These are phyloP conservation scores for Corvus moneduloides DNA, from an alignment of 2,113 vertebrate species.

Conservation along the genomic window DNA sequence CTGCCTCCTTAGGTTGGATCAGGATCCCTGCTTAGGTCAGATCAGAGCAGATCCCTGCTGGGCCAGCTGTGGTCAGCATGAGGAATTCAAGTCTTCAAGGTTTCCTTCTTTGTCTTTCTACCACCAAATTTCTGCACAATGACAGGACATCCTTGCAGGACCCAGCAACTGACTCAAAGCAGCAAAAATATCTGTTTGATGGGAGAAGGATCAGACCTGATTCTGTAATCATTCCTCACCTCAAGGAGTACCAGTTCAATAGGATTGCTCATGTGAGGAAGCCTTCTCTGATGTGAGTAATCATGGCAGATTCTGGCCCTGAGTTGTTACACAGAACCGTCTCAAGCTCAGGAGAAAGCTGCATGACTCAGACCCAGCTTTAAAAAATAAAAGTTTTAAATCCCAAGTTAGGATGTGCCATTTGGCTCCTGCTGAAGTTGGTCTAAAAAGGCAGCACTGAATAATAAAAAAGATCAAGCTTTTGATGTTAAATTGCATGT, in stretches of 20 bases:
- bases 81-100: neutral
- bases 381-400: conserved; percentile 50
- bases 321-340: neutral
- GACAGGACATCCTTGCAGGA: neutral
- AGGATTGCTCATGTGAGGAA: neutral
- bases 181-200: neutral
- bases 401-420: conserved; percentile 32
- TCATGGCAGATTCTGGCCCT: conserved; percentile 20
- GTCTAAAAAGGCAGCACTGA: conserved; percentile 35
- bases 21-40: neutral
- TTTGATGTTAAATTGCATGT: conserved; percentile 62
- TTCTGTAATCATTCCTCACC: neutral
- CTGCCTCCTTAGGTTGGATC: neutral
- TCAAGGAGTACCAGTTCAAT: neutral
- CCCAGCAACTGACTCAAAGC: neutral
- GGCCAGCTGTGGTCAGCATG: neutral
- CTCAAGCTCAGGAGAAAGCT: conserved; percentile 37
- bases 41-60: neutral
- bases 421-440: conserved; percentile 49
- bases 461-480: conserved; percentile 62
- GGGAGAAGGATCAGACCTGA: neutral
- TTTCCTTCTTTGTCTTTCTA: neutral
- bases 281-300: neutral
- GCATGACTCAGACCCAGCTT: conserved; percentile 27
- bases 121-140: neutral